phyloP scores from a whole-genome alignment of 2,113 vertebrate genomes.

The Naja naja region DNA sequence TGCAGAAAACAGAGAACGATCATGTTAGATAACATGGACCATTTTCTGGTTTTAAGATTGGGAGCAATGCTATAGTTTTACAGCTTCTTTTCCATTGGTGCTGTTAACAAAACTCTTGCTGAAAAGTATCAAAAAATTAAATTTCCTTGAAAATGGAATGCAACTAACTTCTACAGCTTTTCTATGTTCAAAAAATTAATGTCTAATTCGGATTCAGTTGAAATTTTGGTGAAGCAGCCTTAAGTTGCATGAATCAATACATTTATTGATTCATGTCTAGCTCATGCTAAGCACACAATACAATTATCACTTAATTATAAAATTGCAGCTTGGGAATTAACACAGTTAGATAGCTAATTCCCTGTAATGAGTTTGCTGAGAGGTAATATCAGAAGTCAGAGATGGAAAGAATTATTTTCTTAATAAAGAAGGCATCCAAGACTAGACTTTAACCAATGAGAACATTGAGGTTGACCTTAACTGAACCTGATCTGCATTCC shows the following conservation, averaged over 20 bases:
- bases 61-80: neutral
- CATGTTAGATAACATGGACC: neutral
- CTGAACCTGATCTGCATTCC: neutral
- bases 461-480: neutral
- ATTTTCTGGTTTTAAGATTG: neutral
- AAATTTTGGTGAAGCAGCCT: conserved; percentile 58
- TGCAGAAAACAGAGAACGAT: neutral
- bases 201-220: conserved; percentile 55
- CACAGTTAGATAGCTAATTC: conserved; percentile 46
- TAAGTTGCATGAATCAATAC: conserved; percentile 66
- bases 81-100: neutral
- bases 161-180: conserved; percentile 18
- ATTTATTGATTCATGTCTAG: conserved; percentile 65
- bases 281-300: conserved; percentile 67
- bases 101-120: neutral
- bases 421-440: neutral
- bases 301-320: conserved; percentile 74
- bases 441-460: neutral
- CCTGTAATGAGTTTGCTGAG: neutral
- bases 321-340: conserved; percentile 60
- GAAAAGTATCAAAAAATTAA: neutral
- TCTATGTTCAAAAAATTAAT: conserved; percentile 41
- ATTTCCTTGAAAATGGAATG: neutral
- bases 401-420: neutral
- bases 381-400: neutral